phyloP scores from a whole-genome alignment of 2,797 vertebrate genomes.

The Prunella strophiata region DNA sequence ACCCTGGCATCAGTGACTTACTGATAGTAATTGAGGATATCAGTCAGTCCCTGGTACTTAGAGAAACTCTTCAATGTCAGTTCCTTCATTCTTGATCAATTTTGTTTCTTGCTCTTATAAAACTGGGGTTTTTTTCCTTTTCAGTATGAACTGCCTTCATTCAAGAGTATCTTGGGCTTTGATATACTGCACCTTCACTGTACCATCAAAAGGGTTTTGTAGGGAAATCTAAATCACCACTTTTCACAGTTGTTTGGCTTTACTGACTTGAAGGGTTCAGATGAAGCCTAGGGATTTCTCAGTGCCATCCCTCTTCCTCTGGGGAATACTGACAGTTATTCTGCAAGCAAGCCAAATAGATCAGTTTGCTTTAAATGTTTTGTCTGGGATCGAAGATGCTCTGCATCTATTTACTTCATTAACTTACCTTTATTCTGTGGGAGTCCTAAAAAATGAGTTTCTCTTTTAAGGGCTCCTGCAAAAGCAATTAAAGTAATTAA shows the following conservation, averaged over 20 bases:
- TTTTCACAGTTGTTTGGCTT: neutral
- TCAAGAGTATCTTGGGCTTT: neutral
- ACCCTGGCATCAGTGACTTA: neutral
- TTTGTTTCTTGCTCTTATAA: neutral
- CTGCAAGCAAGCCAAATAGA: neutral
- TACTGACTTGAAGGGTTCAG: neutral
- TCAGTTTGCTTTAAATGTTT: neutral
- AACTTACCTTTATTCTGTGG: neutral
- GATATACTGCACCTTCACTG: neutral
- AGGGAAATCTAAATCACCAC: neutral
- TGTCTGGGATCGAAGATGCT: neutral
- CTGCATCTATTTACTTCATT: neutral
- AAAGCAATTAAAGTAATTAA: slow-evolving; percentile 33
- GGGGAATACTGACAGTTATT: neutral
- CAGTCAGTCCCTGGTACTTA: neutral
- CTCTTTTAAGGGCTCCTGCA: neutral
- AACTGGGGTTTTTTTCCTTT: neutral
- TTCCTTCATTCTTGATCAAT: neutral
- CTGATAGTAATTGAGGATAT: neutral
- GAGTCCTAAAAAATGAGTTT: neutral
- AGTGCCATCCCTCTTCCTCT: neutral
- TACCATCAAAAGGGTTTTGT: neutral
- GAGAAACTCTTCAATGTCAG: neutral
- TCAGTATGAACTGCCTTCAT: neutral
- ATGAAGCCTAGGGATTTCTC: neutral